phyloP scores from a whole-genome alignment of 2,797 vertebrate genomes.

The Gorsachius magnificus region DNA sequence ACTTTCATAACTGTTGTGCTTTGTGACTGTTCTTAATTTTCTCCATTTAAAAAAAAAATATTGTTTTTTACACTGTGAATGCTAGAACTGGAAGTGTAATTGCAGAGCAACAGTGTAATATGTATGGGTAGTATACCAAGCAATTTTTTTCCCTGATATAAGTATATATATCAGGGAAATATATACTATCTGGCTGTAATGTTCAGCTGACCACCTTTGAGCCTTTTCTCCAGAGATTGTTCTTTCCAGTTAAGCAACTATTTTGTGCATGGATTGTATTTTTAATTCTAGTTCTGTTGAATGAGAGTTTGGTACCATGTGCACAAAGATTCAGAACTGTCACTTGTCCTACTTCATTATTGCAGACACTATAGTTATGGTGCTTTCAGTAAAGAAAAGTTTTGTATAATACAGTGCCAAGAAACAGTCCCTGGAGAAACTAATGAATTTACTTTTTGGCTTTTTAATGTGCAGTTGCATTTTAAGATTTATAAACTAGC shows the following conservation, averaged over 20 bases:
- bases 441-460: not conserved
- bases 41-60: not conserved
- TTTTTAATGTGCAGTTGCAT: not conserved
- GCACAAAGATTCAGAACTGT: not conserved
- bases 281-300: not conserved
- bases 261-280: not conserved
- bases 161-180: not conserved
- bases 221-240: not conserved
- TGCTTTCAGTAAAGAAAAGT: not conserved
- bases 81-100: not conserved
- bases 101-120: not conserved
- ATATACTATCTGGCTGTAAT: not conserved
- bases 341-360: not conserved
- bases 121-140: not conserved
- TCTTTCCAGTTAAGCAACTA: not conserved
- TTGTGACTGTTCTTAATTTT: not conserved
- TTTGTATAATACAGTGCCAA: not conserved
- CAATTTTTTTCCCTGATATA: not conserved
- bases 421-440: not conserved
- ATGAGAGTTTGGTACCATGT: not conserved
- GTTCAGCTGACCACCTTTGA: not conserved
- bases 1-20: not conserved
- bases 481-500: not conserved
- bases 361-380: not conserved
- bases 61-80: fast-evolving